Conservation (phyloP, 2,113 vertebrate species). For the Paedocypris sp. region DNA sequence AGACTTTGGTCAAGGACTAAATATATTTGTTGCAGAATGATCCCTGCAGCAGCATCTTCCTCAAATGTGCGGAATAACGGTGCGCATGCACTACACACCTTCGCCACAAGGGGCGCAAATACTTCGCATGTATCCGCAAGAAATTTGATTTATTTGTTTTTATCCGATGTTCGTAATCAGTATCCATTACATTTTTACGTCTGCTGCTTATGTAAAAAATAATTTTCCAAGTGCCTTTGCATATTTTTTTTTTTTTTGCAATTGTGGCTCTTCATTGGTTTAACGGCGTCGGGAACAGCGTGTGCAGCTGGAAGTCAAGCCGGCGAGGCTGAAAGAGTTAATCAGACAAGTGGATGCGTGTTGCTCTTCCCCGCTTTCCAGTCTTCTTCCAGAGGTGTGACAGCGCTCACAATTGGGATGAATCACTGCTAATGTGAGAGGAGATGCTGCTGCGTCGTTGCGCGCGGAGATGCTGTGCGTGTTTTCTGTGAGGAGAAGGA, state of each 20-base stretch:
- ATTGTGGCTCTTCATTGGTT: too few relatives aligned
- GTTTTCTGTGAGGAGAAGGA: background rate
- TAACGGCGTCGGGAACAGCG: background rate
- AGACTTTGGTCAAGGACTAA: too few relatives aligned
- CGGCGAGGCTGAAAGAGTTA: constrained; percentile 7
- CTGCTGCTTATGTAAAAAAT: too few relatives aligned
- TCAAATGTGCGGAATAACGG: background rate
- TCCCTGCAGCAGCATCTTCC: too few relatives aligned
- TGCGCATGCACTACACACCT: background rate
- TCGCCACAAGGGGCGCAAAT: background rate
- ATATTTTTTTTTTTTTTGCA: too few relatives aligned
- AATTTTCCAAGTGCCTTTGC: too few relatives aligned
- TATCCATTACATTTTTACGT: too few relatives aligned
- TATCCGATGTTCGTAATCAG: too few relatives aligned
- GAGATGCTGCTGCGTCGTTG: background rate
- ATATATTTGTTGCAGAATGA: background rate
- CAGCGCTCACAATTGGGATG: background rate
- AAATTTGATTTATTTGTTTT: too few relatives aligned
- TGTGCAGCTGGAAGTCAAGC: background rate
- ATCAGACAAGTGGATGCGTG: constrained; percentile 9
- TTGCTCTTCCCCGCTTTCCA: constrained; percentile 11
- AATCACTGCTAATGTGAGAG: background rate
- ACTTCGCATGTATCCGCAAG: background rate
- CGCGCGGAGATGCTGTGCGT: background rate
- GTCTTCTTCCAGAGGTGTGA: constrained; percentile 6